Conservation (phyloP, 2,888 invertebrate species). For the Melikaiella ostensackeni region DNA sequence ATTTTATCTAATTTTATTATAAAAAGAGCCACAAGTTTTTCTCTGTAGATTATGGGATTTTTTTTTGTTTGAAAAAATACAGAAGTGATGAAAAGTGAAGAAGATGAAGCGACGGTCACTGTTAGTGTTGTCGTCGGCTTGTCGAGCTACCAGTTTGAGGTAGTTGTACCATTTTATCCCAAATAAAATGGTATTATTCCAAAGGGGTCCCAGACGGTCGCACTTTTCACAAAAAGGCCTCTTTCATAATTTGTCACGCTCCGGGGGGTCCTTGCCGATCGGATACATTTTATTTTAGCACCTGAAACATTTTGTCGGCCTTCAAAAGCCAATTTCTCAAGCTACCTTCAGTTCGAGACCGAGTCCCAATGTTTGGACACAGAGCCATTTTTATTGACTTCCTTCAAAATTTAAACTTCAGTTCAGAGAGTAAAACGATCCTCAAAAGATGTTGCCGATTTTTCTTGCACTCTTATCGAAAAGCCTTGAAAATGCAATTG, state of each 20-base stretch:
- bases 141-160: not conserved
- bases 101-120: not conserved
- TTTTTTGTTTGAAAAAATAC: not conserved
- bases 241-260: constrained; percentile 12
- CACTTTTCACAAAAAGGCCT: constrained; percentile 18
- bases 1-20: too few species aligned
- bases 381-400: not conserved
- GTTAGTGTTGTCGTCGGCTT: not conserved
- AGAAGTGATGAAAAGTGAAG: not conserved
- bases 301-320: constrained; percentile 21
- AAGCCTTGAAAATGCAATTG: too few species aligned
- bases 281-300: constrained; percentile 28
- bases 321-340: constrained; percentile 25
- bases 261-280: constrained; percentile 23
- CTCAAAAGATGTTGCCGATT: too few species aligned
- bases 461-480: too few species aligned
- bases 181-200: constrained; percentile 7
- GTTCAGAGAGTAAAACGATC: too few species aligned
- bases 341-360: constrained; percentile 3
- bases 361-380: constrained; percentile 21
- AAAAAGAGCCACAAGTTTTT: too few species aligned
- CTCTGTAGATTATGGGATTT: too few species aligned
- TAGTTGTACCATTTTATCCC: not conserved
- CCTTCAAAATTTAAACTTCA: too few species aligned
- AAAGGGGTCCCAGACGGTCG: not conserved